Base-by-base conservation (phyloP, 2,797 vertebrate genomes). In the Sebastiscus tertius region DNA sequence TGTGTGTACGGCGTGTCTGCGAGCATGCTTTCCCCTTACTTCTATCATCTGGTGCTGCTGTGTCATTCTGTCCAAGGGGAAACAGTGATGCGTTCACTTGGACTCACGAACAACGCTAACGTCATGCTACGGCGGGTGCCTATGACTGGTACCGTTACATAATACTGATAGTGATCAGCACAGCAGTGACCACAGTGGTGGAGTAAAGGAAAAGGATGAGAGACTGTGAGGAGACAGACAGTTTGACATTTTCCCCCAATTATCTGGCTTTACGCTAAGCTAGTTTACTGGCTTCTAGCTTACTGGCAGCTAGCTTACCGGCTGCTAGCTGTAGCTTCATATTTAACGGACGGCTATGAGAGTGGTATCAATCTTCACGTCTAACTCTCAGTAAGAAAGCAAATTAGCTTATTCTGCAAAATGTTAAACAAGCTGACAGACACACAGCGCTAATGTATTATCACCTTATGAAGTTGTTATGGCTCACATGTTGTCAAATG, bases 11-110 rank as follows among this genome's bases (percentile, higher is more conserved):
- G 36, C 14, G 39, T 72, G 85, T 85, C 39, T 67, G 69, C 24
- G 36, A 79, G 75, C 54, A 64, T 65, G 79, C n/a, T n/a, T 79
- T 60, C 46, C 52, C 26, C 80, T 79, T 52, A 69, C 58, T 59
- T 39, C 78, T 74, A 33, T 90, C 77, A 89, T 90, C 82, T 91
- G 86, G 79, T 59, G 54, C 20, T 80, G 83, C 65, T 82, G 79
- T 83, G 89, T 87, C 81, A 79, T 62, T 84, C 63, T 75, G 67
- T 80, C 72, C 74, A 20, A 52, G 36, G 72, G 81, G 87, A 93
- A 90, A 91, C 69, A 63, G 76, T 88, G 87, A 90, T 83, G 86
- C 52, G 16, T 49, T 90, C 27, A 69, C 80, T 89, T 86, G 84
- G 88, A 83, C 67, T 70, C 33, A 13, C 39, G 24, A 46, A 59